Evolutionary conservation across 2,113 vertebrate genomes (phyloP).

Genomic region (Leucoraja erinaceus): DNA sequence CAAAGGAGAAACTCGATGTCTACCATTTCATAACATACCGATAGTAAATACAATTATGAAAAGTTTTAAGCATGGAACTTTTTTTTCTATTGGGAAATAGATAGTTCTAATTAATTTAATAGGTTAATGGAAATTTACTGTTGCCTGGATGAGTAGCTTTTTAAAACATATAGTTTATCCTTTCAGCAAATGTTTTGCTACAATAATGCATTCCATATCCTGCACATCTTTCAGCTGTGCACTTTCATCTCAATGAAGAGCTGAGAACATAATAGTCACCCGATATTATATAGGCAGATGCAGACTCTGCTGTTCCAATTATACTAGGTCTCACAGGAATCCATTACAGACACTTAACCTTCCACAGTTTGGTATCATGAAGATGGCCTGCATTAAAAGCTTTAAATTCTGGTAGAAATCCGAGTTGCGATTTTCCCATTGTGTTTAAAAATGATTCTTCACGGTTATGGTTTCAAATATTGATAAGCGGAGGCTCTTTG

Average conservation of each 20-base stretch:
- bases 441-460: slow-evolving; percentile 40
- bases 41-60: neutral
- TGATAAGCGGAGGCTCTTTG: slow-evolving; percentile 42
- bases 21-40: neutral
- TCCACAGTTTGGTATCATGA: slow-evolving; percentile 44
- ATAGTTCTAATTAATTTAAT: neutral
- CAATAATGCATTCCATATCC: slow-evolving; percentile 43
- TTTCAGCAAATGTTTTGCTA: neutral
- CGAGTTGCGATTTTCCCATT: slow-evolving; percentile 42
- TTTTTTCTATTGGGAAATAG: neutral
- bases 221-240: slow-evolving; percentile 44
- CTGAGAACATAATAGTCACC: slow-evolving; percentile 44
- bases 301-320: slow-evolving; percentile 46
- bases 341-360: slow-evolving; percentile 46
- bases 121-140: neutral
- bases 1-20: neutral
- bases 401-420: slow-evolving; percentile 45
- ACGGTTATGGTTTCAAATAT: slow-evolving; percentile 41
- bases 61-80: neutral
- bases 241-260: slow-evolving; percentile 46
- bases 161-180: neutral
- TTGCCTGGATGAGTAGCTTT: neutral
- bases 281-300: slow-evolving; percentile 43
- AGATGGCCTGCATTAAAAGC: slow-evolving; percentile 44
- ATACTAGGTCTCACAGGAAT: slow-evolving; percentile 48